These are phyloP conservation scores for Phylloscopus whistleri DNA, from an alignment of 2,113 vertebrate species.

Conservation along the genomic window DNA sequence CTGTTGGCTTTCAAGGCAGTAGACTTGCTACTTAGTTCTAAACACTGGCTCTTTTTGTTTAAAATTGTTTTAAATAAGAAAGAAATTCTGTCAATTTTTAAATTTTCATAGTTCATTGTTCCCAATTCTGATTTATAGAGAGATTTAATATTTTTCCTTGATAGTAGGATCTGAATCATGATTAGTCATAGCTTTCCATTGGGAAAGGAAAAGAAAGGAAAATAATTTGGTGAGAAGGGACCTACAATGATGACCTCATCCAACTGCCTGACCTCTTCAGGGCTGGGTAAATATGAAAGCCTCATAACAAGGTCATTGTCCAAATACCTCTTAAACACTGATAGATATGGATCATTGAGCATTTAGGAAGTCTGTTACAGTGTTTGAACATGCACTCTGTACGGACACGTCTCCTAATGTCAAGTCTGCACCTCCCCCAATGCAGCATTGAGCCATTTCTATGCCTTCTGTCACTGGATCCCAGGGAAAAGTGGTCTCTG, in stretches of 20 bases:
- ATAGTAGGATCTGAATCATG: neutral
- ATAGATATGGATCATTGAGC: rapidly evolving
- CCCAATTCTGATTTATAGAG: neutral
- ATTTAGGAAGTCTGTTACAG: neutral
- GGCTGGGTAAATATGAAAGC: neutral
- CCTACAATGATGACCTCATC: neutral
- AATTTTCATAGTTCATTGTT: neutral
- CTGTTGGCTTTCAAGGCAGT: neutral
- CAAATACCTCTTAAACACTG: neutral
- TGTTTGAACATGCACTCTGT: neutral
- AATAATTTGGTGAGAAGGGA: neutral
- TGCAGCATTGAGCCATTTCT: neutral
- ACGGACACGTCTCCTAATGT: neutral
- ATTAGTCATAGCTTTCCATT: neutral
- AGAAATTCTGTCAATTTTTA: neutral
- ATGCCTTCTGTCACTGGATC: rapidly evolving
- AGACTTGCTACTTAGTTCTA: neutral
- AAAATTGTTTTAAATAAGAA: neutral
- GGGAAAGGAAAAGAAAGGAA: neutral
- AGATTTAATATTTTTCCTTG: neutral
- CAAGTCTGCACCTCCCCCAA: neutral
- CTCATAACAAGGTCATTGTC: neutral
- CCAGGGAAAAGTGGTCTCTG: neutral
- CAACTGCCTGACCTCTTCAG: neutral
- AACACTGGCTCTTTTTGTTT: neutral